phyloP scores from a whole-genome alignment of 1,140 invertebrate species.

The Zaprionus nigranus region DNA sequence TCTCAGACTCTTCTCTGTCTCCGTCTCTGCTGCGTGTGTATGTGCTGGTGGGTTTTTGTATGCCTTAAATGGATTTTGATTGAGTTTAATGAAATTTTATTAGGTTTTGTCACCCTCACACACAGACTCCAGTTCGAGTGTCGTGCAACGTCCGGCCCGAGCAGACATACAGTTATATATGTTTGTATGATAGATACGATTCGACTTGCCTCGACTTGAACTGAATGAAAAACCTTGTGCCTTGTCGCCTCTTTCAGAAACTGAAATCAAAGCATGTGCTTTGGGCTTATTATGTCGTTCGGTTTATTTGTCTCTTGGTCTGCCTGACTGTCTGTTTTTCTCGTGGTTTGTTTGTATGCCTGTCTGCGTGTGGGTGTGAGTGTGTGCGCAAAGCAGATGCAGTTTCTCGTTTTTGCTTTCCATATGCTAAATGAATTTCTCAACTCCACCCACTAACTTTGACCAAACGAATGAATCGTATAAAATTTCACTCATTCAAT shows the following conservation, averaged over 20 bases:
- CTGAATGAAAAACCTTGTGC: slow-evolving; percentile 36
- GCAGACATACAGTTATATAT: neutral
- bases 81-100: slow-evolving; percentile 83
- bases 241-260: slow-evolving; percentile 17
- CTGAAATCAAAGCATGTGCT: slow-evolving; percentile 73
- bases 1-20: neutral
- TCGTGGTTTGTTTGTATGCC: neutral
- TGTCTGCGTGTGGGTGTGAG: slow-evolving; percentile 11
- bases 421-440: slow-evolving; percentile 59
- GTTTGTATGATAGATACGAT: neutral
- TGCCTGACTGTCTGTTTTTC: neutral
- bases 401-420: slow-evolving; percentile 35
- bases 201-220: slow-evolving; percentile 1
- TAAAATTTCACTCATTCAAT: slow-evolving; percentile 76
- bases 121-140: slow-evolving; percentile 32
- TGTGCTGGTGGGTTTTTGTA: slow-evolving; percentile 38
- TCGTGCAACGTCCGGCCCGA: slow-evolving; percentile 59
- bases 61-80: slow-evolving; percentile 81
- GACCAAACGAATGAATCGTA: slow-evolving; percentile 21
- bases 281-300: slow-evolving; percentile 63
- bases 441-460: slow-evolving; percentile 5
- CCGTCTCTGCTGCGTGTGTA: neutral
- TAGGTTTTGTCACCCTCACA: slow-evolving; percentile 80
- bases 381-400: slow-evolving; percentile 46
- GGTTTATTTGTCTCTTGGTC: neutral